Conservation (phyloP, 2,113 vertebrate species). For the Orientallactaga bullata region DNA sequence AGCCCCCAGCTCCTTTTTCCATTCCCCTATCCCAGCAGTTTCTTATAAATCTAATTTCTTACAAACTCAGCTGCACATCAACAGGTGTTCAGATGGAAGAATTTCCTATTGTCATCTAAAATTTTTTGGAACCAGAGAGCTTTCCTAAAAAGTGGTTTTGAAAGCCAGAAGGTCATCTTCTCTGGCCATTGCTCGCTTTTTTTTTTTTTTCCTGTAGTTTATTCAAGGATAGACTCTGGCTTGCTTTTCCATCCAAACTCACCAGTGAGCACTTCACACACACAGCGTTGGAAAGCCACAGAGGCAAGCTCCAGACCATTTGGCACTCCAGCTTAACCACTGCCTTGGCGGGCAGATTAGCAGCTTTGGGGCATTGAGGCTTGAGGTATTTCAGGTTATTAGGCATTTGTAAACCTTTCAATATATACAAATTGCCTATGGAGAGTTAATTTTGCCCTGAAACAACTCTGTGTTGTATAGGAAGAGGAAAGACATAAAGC, state of each 20-base stretch:
- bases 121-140: slow-evolving; percentile 27
- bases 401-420: not conserved
- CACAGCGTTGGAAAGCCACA: not conserved
- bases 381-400: not conserved
- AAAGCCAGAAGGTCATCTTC: slow-evolving; percentile 23
- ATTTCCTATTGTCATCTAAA: not conserved
- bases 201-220: not conserved
- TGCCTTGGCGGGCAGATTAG: not conserved
- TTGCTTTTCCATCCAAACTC: not conserved
- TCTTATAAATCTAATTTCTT: not conserved
- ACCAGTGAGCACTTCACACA: not conserved
- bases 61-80: not conserved
- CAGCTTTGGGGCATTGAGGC: not conserved
- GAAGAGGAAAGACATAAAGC: not conserved
- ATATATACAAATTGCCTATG: not conserved
- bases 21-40: not conserved
- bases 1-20: not conserved
- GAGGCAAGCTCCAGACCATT: not conserved
- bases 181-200: not conserved
- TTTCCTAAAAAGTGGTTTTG: not conserved
- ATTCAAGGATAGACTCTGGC: not conserved
- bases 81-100: not conserved
- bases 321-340: not conserved
- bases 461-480: not conserved
- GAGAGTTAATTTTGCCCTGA: not conserved